Conservation (phyloP, 2,797 vertebrate genomes). For the Clarias platycephalus region DNA sequence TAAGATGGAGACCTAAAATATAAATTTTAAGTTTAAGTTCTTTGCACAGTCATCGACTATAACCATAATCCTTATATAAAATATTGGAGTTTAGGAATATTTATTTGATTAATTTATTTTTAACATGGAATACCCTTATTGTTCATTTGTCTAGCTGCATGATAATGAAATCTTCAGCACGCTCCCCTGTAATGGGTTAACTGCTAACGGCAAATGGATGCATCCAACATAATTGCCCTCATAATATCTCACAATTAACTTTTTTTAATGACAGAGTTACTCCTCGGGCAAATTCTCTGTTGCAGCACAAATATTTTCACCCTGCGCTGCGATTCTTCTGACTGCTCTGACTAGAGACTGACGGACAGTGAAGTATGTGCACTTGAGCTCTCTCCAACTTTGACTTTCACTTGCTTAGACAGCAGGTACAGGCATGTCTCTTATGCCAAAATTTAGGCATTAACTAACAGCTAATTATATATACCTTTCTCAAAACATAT, state of each 20-base stretch:
- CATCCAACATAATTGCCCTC: slow-evolving; percentile 1
- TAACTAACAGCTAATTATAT: neutral
- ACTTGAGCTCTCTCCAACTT: neutral
- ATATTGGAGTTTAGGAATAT: neutral
- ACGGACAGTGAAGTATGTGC: neutral
- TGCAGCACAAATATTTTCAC: neutral
- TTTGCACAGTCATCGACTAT: neutral
- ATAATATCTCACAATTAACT: neutral
- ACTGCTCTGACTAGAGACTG: neutral
- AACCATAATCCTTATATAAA: neutral
- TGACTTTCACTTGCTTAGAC: neutral
- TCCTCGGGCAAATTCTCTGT: neutral
- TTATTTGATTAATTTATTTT: neutral
- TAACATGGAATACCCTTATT: neutral
- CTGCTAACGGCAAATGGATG: neutral
- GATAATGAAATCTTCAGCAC: neutral
- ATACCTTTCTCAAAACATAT: neutral
- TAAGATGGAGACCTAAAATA: slow-evolving; percentile 13
- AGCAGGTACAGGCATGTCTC: neutral
- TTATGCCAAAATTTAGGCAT: neutral
- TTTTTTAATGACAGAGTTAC: neutral
- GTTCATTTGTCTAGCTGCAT: neutral
- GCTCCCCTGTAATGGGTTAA: neutral
- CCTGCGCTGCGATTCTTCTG: neutral
- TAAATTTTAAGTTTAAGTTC: slow-evolving; percentile 24